Evolutionary conservation across 2,113 vertebrate species (phyloP).

Genomic region (Pluvianellus socialis): DNA sequence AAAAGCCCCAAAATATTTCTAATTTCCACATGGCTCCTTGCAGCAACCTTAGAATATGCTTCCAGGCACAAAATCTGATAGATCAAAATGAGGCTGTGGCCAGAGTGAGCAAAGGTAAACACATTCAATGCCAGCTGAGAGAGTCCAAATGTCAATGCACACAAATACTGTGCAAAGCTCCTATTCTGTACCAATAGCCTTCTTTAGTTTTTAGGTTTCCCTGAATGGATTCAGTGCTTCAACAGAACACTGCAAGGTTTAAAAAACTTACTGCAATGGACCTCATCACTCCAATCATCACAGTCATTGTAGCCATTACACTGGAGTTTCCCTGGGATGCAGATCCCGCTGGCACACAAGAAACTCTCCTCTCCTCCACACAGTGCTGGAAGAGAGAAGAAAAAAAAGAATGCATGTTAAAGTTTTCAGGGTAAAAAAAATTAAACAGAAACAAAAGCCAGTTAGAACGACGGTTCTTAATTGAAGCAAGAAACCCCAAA

Average conservation of each 20-base stretch:
- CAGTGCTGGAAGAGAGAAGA: slow-evolving; percentile 61
- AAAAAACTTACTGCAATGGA: slow-evolving; percentile 84
- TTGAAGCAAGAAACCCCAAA: background rate
- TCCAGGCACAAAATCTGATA: background rate
- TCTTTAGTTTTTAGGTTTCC: background rate
- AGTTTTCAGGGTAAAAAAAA: background rate
- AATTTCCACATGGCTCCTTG: background rate
- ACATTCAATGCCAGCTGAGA: background rate
- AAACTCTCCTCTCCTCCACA: slow-evolving; percentile 84
- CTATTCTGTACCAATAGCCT: background rate
- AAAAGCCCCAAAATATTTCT: background rate
- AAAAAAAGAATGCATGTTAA: background rate
- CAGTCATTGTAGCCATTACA: slow-evolving; percentile 97
- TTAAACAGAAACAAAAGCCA: background rate
- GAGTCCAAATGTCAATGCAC: background rate
- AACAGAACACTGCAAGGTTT: background rate
- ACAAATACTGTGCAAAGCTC: background rate
- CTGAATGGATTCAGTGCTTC: background rate
- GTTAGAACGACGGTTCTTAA: background rate
- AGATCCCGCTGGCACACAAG: slow-evolving; percentile 86
- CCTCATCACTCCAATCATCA: slow-evolving; percentile 94
- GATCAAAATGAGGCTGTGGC: background rate
- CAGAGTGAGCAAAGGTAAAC: background rate
- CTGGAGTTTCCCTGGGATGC: slow-evolving; percentile 85
- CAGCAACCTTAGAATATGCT: background rate